Evolutionary conservation across 2,797 vertebrate species (phyloP), one percentile per base, ranked within the genome.

Genomic region (Bradypus variegatus): DNA sequence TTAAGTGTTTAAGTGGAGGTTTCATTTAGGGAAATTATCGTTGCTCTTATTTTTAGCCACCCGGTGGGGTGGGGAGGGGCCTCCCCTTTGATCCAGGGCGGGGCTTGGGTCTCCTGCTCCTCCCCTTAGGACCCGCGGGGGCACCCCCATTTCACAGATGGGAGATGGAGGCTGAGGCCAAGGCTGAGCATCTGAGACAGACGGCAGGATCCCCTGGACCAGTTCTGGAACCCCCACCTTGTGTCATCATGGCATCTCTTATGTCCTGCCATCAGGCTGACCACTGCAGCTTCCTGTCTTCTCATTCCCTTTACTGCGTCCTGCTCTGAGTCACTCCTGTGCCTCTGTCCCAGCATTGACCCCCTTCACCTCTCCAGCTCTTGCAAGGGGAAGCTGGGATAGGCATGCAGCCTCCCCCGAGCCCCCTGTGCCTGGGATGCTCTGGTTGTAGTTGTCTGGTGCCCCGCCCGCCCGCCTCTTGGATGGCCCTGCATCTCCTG

Each of bases 1-100:
- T 97, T 97, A 97, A 98, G 97, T 97, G 97, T 97, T 97, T 97
- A 97, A 97, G 97, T 97, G 96, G 97, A 97, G 97, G 96, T 96
- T 97, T 97, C 97, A 97, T 97, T 97, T 96, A 96, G 96, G 94
- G 96, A 97, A 97, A 97, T 97, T 96, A 97, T 97, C 94, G 92
- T 96, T 97, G 97, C 97, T 97, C 97, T 97, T 97, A 97, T 97
- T 97, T 97, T 97, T 96, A 97, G 97, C 96, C 97, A 95, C 1
- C 2, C 41, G 3, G 81, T 94, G 96, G 96, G 86, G 94, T 64
- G 83, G 78, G 92, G 92, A 64, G 48, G 55, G 87, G 45, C 36
- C 45, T 18, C 29, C 69, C 65, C 19, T 48, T 85, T 80, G 87
- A 53, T 81, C 88, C 90, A 23, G 75, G 92, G 78, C 5, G 13